Conservation (phyloP, 2,113 vertebrate species). For the Parus major region DNA sequence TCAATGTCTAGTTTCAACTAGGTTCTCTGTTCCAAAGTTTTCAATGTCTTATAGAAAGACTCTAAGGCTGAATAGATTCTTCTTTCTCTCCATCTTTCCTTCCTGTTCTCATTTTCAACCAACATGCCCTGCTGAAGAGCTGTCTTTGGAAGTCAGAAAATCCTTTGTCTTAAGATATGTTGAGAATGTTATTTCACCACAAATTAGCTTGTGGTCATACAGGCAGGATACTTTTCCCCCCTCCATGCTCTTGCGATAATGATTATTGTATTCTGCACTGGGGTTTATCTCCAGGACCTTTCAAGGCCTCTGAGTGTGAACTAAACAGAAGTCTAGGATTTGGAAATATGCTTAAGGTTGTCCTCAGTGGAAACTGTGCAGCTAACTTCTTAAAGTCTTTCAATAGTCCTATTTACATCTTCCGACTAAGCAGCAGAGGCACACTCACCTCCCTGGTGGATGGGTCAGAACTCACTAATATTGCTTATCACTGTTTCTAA, state of each 20-base stretch:
- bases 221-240: neutral
- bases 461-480: neutral
- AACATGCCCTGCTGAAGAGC: neutral
- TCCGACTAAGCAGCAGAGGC: neutral
- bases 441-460: neutral
- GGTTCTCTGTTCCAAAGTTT: neutral
- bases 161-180: neutral
- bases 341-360: neutral
- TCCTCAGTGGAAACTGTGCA: neutral
- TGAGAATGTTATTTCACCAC: neutral
- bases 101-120: neutral
- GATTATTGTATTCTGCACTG: neutral
- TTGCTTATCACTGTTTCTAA: neutral
- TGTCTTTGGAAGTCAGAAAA: neutral
- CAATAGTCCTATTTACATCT: neutral
- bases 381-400: neutral
- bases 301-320: neutral
- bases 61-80: neutral
- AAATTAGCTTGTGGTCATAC: neutral
- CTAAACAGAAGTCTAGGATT: neutral
- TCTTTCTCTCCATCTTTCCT: neutral
- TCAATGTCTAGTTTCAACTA: neutral
- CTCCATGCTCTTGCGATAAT: neutral
- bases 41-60: neutral
- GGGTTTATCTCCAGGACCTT: neutral